Percentiles rank a stretch among this genome's conserved stretches.
These are phyloP conservation scores for Psilopsiagon aurifrons DNA, from an alignment of 2,113 vertebrate genomes.

Conservation along the genomic window DNA sequence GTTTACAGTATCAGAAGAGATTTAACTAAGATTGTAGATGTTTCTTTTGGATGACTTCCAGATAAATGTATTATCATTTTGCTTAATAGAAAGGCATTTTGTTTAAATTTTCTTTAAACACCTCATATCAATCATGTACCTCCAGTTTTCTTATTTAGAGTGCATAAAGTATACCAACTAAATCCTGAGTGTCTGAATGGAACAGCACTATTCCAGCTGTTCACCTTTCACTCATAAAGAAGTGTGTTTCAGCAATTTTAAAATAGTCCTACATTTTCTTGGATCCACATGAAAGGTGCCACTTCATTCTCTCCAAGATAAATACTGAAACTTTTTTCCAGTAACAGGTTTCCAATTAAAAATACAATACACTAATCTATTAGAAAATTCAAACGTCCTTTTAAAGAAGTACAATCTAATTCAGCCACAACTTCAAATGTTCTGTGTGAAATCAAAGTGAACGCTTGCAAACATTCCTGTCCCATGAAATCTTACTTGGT, in stretches of 20 bases:
- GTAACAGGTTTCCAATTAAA: not conserved
- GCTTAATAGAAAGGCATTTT: not conserved
- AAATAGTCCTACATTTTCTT: not conserved
- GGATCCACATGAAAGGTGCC: not conserved
- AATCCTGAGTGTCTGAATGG: not conserved
- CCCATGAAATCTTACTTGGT: not conserved
- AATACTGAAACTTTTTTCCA: not conserved
- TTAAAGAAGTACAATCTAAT: not conserved
- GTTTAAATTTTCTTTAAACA: not conserved
- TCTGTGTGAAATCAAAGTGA: not conserved
- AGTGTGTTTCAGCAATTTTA: not conserved
- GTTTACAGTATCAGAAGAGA: not conserved
- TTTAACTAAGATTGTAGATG: not conserved
- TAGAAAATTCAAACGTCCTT: not conserved
- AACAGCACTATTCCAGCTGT: not conserved
- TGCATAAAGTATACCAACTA: not conserved
- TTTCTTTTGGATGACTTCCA: not conserved
- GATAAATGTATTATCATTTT: not conserved
- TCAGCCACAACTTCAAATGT: not conserved
- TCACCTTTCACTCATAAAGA: not conserved
- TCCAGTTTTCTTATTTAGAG: not conserved
- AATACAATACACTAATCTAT: not conserved
- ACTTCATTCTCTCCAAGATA: not conserved
- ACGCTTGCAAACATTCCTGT: not conserved
- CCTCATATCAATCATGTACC: not conserved